Evolutionary conservation across 1,140 invertebrate species (phyloP).

Genomic region (Aporrectodea caliginosa): DNA sequence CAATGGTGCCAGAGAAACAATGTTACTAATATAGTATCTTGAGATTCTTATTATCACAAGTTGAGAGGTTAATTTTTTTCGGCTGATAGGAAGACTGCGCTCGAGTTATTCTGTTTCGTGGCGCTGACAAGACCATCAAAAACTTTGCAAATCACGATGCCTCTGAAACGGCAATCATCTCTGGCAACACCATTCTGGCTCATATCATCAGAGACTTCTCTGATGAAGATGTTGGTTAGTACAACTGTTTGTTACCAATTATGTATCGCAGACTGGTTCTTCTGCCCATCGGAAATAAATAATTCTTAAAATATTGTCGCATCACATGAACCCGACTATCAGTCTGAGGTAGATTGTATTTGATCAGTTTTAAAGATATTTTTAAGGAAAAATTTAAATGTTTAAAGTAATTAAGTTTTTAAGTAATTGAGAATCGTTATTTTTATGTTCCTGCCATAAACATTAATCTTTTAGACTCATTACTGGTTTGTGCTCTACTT

Average conservation of each 20-base stretch:
- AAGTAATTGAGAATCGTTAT: background rate
- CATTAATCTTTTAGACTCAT: too few relatives aligned
- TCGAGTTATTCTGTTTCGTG: slow-evolving; percentile 87
- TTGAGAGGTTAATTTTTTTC: background rate
- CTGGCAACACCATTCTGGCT: slow-evolving; percentile 88
- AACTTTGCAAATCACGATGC: slow-evolving; percentile 98
- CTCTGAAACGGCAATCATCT: slow-evolving; percentile 94
- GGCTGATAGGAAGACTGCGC: slow-evolving; percentile 78
- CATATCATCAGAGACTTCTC: slow-evolving; percentile 93
- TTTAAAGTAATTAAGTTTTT: background rate
- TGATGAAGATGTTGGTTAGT: slow-evolving; percentile 88
- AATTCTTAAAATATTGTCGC: background rate
- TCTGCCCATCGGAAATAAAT: background rate
- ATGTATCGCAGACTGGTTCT: background rate
- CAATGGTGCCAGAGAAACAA: too few relatives aligned
- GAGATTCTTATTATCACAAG: too few relatives aligned
- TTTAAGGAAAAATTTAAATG: background rate
- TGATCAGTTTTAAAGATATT: background rate
- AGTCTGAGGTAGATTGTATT: background rate
- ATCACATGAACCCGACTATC: too few relatives aligned
- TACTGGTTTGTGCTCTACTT: too few relatives aligned
- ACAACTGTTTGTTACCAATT: background rate
- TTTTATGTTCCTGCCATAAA: too few relatives aligned
- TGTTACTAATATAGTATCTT: too few relatives aligned
- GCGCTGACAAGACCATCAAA: slow-evolving; percentile 83